Percentiles rank a stretch among this genome's conserved stretches.
Conservation (phyloP, 1,140 invertebrate species). For the Leptonema lineaticorne region DNA sequence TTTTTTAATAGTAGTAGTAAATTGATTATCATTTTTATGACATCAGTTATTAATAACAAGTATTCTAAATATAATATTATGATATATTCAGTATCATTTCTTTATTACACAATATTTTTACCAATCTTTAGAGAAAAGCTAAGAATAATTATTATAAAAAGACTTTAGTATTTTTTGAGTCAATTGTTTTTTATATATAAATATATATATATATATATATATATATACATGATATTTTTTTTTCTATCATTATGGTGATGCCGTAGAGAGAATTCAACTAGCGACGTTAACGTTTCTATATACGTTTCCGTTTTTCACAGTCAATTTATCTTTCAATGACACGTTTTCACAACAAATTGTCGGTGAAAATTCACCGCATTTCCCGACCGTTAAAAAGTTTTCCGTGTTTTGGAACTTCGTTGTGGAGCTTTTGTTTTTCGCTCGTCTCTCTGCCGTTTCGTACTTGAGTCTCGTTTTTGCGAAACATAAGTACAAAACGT, state of each 20-base stretch:
- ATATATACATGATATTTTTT: neutral
- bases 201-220: neutral
- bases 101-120: neutral
- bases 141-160: neutral
- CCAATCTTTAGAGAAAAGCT: neutral
- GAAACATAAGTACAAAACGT: too few relatives aligned
- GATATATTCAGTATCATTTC: neutral
- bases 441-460: neutral
- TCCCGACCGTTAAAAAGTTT: conserved; percentile 12
- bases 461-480: neutral
- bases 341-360: neutral
- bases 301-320: neutral
- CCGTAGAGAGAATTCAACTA: too few relatives aligned
- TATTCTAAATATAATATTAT: neutral
- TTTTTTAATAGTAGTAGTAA: neutral
- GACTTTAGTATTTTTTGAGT: neutral
- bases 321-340: conserved; percentile 19
- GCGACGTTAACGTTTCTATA: too few relatives aligned
- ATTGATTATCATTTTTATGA: neutral
- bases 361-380: neutral
- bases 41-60: neutral
- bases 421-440: conserved; percentile 14
- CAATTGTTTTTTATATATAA: neutral
- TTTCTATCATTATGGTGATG: neutral
- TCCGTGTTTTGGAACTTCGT: conserved; percentile 9